phyloP scores from a whole-genome alignment of 2,888 invertebrate genomes.

The Acleris literana region DNA sequence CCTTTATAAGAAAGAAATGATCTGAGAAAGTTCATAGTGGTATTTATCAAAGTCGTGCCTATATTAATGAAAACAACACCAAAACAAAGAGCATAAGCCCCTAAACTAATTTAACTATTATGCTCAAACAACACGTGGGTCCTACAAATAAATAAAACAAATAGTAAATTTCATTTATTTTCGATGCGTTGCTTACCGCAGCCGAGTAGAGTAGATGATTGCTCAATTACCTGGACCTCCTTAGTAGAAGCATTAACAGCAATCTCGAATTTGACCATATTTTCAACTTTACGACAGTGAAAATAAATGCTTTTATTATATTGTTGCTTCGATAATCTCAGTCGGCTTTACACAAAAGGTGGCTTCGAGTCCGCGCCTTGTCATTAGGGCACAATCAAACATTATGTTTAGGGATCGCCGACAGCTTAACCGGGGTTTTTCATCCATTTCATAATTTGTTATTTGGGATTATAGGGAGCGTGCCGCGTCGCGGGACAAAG shows the following conservation, averaged over 20 bases:
- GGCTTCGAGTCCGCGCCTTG: conserved; percentile 77
- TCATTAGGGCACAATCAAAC: conserved; percentile 82
- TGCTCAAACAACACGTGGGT: conserved; percentile 51
- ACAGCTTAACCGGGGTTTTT: conserved; percentile 81
- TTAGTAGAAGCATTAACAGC: conserved; percentile 76
- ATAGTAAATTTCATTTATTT: conserved; percentile 77
- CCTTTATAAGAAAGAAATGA: neutral
- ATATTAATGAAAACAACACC: conserved; percentile 39
- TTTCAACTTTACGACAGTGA: conserved; percentile 66
- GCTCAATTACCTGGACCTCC: conserved; percentile 83
- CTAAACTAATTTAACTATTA: conserved; percentile 49
- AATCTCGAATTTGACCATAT: conserved; percentile 53
- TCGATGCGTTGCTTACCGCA: conserved; percentile 78
- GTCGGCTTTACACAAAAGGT: conserved; percentile 80
- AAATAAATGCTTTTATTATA: conserved; percentile 67
- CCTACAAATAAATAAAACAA: conserved; percentile 70
- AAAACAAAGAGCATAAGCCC: conserved; percentile 41
- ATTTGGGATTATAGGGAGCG: conserved; percentile 78
- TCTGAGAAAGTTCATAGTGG: conserved; percentile 16
- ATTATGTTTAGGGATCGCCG: conserved; percentile 82
- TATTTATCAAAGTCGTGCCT: conserved; percentile 31
- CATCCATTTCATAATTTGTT: conserved; percentile 82
- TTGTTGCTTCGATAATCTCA: conserved; percentile 60
- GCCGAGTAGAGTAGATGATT: conserved; percentile 80
- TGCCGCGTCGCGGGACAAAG: conserved; percentile 75